Conservation (phyloP, 2,797 vertebrate genomes). For the Hybognathus amarus region DNA sequence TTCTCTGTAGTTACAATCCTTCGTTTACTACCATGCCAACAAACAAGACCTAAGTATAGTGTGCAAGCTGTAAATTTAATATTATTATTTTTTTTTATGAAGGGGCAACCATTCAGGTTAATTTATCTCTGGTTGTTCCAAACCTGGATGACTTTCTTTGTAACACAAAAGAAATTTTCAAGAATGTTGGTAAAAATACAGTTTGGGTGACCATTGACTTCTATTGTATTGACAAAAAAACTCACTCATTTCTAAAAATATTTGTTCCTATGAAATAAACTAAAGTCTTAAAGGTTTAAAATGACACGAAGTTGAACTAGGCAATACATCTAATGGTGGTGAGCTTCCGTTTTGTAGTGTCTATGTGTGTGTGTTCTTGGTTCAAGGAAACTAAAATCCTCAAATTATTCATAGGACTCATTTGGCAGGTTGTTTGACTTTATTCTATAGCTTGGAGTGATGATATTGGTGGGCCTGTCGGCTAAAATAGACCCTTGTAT, state of each 20-base stretch:
- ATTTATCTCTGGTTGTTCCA: neutral
- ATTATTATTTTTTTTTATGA: too few species aligned
- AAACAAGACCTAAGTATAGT: neutral
- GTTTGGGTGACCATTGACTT: neutral
- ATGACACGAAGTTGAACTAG: neutral
- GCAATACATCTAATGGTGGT: neutral
- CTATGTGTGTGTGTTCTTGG: neutral
- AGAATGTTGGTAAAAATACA: neutral
- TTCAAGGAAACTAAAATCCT: constrained; percentile 1
- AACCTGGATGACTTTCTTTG: neutral
- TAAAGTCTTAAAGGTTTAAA: neutral
- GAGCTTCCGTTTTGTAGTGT: neutral
- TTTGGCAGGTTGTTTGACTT: neutral
- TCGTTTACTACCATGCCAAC: neutral
- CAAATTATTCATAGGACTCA: neutral
- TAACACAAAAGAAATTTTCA: neutral
- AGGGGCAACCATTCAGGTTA: neutral
- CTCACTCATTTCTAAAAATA: neutral
- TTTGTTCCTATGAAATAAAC: neutral
- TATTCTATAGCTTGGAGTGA: neutral
- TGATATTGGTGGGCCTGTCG: neutral
- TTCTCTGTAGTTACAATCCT: neutral
- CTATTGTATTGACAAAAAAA: neutral
- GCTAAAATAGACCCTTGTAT: neutral
- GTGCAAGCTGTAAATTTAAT: neutral